Base-by-base conservation (phyloP, 2,888 invertebrate genomes). In the Phytoseiulus persimilis region DNA sequence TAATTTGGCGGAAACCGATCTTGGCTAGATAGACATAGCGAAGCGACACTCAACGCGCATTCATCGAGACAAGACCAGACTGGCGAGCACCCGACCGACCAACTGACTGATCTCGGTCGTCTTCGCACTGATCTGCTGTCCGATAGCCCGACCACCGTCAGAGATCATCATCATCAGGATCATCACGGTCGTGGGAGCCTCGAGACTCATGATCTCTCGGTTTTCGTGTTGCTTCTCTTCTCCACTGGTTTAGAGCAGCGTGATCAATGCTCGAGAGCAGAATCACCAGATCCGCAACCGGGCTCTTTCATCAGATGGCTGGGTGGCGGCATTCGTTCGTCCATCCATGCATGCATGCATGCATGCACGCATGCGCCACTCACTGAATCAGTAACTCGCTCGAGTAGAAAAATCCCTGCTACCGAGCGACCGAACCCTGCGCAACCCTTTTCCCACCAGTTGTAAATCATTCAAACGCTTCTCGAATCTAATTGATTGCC, bases 1-100 rank as follows among this genome's bases (percentile, higher is more conserved):
- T 87, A 87, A 87, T 87, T 87, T 87, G 87, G 87, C 87, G 87
- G 87, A 87, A 87, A 87, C 87, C 33, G 87, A 87, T 87, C 45
- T 33, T 33, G 28, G 87, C 3, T 23, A 65, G 65, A 65, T 65
- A 65, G 65, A 65, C 65, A 65, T 65, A 18, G 28, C 65, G 18
- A 65, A 65, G 65, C 11, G 65, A 65, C 65, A 65, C 65, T 65
- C 65, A 2, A 23, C 65, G 65, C 65, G 65, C 65, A 65, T 65
- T 65, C 65, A 65, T 28, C 14, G 65, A 65, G 65, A 14, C 65
- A 65, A 23, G 28, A 65, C 14, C 65, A 65, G 65, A 65, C 65
- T 65, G 65, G 11, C 39, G 39, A 39, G 39, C 9, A 23, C 14
- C 46, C 46, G 46, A 65, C 23, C 65, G 28, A 28, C 65, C 65